Evolutionary conservation across 2,888 invertebrate genomes (phyloP), one percentile per base, ranked within the genome.

Genomic region (Crepidodera aurea): DNA sequence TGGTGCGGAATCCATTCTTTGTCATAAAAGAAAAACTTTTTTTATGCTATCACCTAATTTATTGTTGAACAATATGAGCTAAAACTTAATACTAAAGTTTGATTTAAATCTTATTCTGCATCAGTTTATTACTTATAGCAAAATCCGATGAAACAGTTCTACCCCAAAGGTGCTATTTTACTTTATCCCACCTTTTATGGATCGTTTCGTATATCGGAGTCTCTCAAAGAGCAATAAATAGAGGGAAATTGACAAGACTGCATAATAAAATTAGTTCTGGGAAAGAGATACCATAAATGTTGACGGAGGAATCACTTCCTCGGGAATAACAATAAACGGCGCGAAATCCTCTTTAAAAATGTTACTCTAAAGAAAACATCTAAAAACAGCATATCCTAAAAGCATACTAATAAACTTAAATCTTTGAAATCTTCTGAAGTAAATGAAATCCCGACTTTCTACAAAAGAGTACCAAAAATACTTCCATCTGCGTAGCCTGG

Each of bases 111-210:
- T 44, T 19, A 12, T 8, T 22, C 22, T 12, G 25, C 25, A 25
- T 44, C 22, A n/a, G 1, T 44, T 22, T 44, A 44, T 44, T 44
- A 44, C 44, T 25, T 39, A 5, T 25, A 22, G 44, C 44, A 44
- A 48, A 40, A 48, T 8, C 27, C 48, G 27, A 48, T 13, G 48
- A 27, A 48, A 48, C 27, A 13, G 12, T 48, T 46, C 46, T 56
- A 55, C 54, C 29, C 42, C 40, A 55, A n/a, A 56, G 46, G 46
- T 56, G 44, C 32, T 29, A 29, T 46, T 34, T 29, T 5, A 46
- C 44, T 46, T 56, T 44, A 46, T 56, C 44, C 37, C 34, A 56
- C 34, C 46, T 56, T 56, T 56, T 56, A 56, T 56, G 46, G 56
- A 32, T 34, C 34, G 37, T 46, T 56, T 46, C 19, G 37, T 22